Conservation (phyloP, 2,113 vertebrate genomes). For the Cranoglanis bouderius region DNA sequence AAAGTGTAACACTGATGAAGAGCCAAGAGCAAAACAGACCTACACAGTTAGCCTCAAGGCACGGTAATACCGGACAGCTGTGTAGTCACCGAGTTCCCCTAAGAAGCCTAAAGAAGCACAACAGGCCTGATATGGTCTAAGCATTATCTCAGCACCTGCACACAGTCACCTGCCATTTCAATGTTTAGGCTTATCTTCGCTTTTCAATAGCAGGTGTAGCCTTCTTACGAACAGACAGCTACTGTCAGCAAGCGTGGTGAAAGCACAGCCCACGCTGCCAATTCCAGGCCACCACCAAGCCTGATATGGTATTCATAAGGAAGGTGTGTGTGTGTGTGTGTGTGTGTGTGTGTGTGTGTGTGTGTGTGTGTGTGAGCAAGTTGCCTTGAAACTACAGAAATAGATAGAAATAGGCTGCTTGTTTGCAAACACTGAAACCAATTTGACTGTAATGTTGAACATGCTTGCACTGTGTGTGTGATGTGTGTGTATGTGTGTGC, state of each 20-base stretch:
- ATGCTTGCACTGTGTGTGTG: neutral
- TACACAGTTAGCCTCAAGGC: neutral
- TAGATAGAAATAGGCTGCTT: conserved; percentile 1
- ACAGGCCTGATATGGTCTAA: conserved; percentile 52
- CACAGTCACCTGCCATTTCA: conserved; percentile 57
- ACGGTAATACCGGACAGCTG: conserved; percentile 15
- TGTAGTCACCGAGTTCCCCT: conserved; percentile 2
- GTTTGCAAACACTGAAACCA: neutral
- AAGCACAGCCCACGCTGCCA: conserved; percentile 43
- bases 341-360: neutral
- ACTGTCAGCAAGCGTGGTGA: conserved; percentile 44
- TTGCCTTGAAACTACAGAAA: neutral
- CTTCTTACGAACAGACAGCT: conserved; percentile 42
- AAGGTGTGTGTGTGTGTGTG: conserved; percentile 22
- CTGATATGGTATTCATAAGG: conserved; percentile 52
- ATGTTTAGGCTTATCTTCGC: conserved; percentile 62
- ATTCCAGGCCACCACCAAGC: conserved; percentile 57
- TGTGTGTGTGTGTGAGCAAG: neutral
- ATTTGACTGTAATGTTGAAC: conserved; percentile 9
- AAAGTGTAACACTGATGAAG: neutral
- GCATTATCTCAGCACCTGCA: conserved; percentile 58
- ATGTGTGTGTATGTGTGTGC: neutral
- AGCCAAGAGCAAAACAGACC: neutral
- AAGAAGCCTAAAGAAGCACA: conserved; percentile 23
- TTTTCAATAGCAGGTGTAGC: conserved; percentile 50